Evolutionary conservation across 1,140 invertebrate species (phyloP).

Genomic region (Lepidurus arcticus): DNA sequence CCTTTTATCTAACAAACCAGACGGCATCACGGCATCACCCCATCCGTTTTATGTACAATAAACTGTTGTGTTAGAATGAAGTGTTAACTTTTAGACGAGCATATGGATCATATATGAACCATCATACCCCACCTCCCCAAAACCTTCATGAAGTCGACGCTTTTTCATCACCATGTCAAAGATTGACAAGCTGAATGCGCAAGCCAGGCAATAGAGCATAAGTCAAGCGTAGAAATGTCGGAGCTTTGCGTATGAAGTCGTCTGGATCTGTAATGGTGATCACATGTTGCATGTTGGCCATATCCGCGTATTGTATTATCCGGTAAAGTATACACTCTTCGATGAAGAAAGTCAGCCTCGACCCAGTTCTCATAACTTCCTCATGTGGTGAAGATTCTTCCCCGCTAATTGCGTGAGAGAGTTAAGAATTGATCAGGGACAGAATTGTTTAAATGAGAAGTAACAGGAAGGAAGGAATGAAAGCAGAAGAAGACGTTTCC

Average conservation of each 20-base stretch:
- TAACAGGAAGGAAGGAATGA: background rate
- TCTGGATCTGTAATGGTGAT: too few relatives aligned
- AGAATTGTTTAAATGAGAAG: background rate
- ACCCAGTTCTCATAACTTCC: too few relatives aligned
- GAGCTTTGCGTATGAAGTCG: too few relatives aligned
- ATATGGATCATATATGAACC: background rate
- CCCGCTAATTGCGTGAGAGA: too few relatives aligned
- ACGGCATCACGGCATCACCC: background rate
- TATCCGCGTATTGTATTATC: too few relatives aligned
- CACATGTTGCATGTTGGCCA: too few relatives aligned
- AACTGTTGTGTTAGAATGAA: background rate
- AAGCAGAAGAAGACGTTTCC: conserved; percentile 7
- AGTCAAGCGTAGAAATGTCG: background rate
- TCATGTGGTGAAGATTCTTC: too few relatives aligned
- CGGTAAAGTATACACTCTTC: too few relatives aligned
- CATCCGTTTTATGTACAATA: background rate
- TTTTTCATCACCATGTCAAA: conserved; percentile 1
- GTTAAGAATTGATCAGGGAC: too few relatives aligned
- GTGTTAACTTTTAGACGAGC: background rate
- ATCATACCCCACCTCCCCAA: background rate
- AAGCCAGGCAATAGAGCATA: background rate
- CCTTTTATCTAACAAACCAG: background rate
- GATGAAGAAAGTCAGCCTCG: too few relatives aligned
- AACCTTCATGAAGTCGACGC: background rate
- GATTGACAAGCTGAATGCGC: background rate